Conservation (phyloP, 2,113 vertebrate species). For the Glareola pratincola region DNA sequence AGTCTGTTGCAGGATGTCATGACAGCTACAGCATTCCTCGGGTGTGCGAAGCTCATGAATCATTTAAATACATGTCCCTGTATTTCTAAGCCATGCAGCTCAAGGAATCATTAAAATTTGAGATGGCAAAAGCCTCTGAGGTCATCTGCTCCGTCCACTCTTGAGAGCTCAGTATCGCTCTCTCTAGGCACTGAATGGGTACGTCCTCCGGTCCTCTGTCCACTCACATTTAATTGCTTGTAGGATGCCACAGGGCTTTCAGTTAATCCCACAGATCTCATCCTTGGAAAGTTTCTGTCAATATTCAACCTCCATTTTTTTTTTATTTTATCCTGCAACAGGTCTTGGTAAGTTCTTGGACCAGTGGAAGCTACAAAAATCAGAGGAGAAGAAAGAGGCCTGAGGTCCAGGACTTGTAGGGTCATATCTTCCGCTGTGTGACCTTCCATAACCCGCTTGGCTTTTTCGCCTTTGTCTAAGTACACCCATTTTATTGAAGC, state of each 20-base stretch:
- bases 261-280: background rate
- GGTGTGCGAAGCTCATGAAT: background rate
- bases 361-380: background rate
- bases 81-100: background rate
- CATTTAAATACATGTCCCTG: background rate
- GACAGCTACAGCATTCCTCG: background rate
- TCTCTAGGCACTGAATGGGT: fast-evolving
- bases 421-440: background rate
- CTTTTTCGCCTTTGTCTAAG: fast-evolving
- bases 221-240: background rate
- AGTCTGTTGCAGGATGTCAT: background rate
- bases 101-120: background rate
- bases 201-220: background rate
- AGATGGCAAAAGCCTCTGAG: background rate
- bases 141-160: background rate
- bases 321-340: background rate
- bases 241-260: background rate
- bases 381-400: background rate
- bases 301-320: background rate
- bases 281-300: background rate
- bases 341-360: background rate
- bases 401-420: background rate
- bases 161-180: background rate
- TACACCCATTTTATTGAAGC: background rate
- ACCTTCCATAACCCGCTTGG: background rate